phyloP scores from a whole-genome alignment of 2,113 vertebrate species.

The Alethe diademata region DNA sequence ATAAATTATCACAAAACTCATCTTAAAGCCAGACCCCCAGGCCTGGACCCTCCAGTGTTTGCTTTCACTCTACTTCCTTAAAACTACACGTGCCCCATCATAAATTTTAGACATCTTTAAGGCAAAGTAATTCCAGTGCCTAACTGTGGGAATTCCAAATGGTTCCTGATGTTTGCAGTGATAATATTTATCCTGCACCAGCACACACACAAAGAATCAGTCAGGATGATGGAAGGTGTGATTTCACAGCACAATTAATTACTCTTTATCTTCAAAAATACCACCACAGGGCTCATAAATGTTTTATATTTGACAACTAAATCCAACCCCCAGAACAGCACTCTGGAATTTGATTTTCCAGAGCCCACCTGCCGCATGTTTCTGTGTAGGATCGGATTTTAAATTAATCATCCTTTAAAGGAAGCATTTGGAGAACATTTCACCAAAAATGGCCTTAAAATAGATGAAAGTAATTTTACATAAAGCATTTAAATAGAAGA shows the following conservation, averaged over 20 bases:
- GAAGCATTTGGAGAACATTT: background rate
- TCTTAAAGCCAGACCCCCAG: background rate
- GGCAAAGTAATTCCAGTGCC: background rate
- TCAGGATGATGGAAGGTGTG: background rate
- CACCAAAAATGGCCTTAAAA: background rate
- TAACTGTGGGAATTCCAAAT: background rate
- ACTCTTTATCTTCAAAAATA: background rate
- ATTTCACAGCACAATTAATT: background rate
- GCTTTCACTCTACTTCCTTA: background rate
- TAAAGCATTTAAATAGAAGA: background rate
- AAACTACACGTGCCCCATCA: background rate
- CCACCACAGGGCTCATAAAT: background rate
- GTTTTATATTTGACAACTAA: background rate
- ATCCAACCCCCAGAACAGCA: background rate
- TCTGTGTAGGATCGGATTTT: background rate
- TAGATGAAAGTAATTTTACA: background rate
- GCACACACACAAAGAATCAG: background rate
- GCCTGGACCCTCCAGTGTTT: background rate
- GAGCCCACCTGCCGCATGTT: background rate
- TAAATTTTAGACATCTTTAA: background rate
- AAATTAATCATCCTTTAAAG: background rate
- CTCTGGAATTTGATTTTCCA: background rate
- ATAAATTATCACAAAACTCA: background rate
- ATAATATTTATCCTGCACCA: background rate
- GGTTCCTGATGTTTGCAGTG: background rate